phyloP scores from a whole-genome alignment of 2,888 invertebrate genomes.

The Coecobrya sp. region DNA sequence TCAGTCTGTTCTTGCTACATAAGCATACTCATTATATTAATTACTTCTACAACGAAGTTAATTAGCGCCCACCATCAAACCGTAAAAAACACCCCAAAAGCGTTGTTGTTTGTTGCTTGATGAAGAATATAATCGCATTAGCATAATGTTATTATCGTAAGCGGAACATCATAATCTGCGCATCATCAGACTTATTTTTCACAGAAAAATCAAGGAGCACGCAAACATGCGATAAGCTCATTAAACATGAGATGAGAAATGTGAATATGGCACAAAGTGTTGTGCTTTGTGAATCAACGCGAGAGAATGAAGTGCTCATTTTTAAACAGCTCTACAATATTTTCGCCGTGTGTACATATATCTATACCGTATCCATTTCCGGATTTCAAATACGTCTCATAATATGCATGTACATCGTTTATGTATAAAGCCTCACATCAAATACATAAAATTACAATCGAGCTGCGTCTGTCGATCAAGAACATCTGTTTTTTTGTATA shows the following conservation, averaged over 20 bases:
- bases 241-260: conserved; percentile 2
- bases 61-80: conserved; percentile 54
- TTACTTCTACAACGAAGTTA: conserved; percentile 37
- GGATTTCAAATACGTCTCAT: neutral
- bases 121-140: neutral
- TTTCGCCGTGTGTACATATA: neutral
- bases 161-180: neutral
- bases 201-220: conserved; percentile 19
- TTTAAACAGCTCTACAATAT: neutral
- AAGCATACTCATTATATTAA: conserved; percentile 20
- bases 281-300: neutral
- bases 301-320: conserved; percentile 32
- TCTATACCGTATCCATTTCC: conserved; percentile 1
- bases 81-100: neutral
- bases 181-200: neutral
- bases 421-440: no score
- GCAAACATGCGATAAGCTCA: conserved; percentile 49
- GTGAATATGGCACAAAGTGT: neutral
- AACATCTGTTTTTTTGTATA: no score
- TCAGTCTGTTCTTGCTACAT: neutral
- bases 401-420: conserved; percentile 5
- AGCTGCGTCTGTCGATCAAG: no score
- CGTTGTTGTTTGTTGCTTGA: neutral
- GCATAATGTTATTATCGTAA: conserved; percentile 23
- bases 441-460: no score